Conservation (phyloP, 2,797 vertebrate genomes). For the Leptatherina wallacei region DNA sequence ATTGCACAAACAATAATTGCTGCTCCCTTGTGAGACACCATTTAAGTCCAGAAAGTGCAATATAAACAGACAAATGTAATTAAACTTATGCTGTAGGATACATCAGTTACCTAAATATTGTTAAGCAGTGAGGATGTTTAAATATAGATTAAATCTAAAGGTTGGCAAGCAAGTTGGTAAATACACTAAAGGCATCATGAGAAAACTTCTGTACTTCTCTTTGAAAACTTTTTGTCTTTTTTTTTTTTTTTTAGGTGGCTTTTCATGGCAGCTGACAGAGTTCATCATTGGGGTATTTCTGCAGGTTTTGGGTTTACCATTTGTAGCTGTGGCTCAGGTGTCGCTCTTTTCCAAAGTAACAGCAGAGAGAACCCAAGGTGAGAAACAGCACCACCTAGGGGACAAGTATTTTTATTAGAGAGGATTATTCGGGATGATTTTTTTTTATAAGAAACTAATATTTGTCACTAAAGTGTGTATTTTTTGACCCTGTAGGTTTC, state of each 20-base stretch:
- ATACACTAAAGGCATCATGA: fast-evolving
- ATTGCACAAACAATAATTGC: background rate
- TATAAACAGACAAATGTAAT: background rate
- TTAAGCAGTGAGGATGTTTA: background rate
- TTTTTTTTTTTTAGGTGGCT: conserved; percentile 73
- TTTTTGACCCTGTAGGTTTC: conserved; percentile 76
- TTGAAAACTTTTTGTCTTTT: background rate
- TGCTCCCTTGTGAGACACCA: background rate
- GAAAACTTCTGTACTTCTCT: background rate
- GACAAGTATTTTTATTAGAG: background rate
- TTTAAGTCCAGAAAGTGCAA: background rate
- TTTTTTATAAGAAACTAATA: fast-evolving
- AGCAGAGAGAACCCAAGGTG: conserved; percentile 86
- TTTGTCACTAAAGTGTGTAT: background rate
- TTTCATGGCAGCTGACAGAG: conserved; percentile 81
- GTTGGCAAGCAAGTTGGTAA: background rate
- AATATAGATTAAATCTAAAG: no score
- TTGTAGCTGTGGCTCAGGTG: conserved; percentile 87
- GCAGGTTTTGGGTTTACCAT: conserved; percentile 87
- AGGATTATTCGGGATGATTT: background rate
- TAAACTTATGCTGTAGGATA: background rate
- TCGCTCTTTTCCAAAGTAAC: conserved; percentile 90
- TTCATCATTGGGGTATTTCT: conserved; percentile 88
- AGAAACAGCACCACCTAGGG: conserved; percentile 47
- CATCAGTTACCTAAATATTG: background rate